A percentile compares a stretch with the other conserved stretches of the same genome.
Conservation (phyloP, 2,113 vertebrate species). For the Pleuronectes platessa region DNA sequence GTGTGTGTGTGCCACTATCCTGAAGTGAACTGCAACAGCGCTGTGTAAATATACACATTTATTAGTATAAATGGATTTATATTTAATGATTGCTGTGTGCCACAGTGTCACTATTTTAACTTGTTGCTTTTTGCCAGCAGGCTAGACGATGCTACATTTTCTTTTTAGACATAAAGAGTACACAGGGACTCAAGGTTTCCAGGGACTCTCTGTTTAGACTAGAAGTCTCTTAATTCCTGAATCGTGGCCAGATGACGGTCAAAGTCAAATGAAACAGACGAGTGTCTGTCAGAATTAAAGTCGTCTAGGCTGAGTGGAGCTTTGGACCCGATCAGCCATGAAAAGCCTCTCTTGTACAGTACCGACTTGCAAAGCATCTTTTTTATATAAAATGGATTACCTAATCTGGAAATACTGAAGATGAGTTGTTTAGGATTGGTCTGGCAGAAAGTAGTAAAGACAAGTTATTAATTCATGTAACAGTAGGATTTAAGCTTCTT, state of each 20-base stretch:
- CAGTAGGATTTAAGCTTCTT: constrained; percentile 64
- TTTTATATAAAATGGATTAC: constrained; percentile 48
- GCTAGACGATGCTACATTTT: constrained; percentile 23
- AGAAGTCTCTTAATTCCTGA: background rate
- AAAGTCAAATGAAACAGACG: constrained; percentile 16
- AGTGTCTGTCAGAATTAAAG: background rate
- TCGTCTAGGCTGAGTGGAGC: constrained; percentile 15
- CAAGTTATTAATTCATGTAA: constrained; percentile 44
- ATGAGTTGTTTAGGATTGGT: constrained; percentile 49
- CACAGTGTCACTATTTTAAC: constrained; percentile 31
- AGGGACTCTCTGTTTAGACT: constrained; percentile 8
- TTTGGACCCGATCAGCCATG: constrained; percentile 36
- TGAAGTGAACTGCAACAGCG: constrained; percentile 36
- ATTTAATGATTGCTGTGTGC: constrained; percentile 42
- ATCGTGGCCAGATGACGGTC: background rate
- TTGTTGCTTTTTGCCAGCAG: constrained; percentile 34
- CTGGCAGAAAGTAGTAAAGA: constrained; percentile 22
- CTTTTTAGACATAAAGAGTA: background rate
- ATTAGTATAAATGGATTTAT: constrained; percentile 60
- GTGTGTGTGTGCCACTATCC: constrained; percentile 24
- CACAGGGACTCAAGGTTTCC: background rate
- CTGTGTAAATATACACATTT: constrained; percentile 60
- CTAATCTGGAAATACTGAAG: constrained; percentile 34
- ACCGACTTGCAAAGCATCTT: constrained; percentile 34
- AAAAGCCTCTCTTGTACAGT: constrained; percentile 51